A percentile compares a stretch with the other conserved stretches of the same genome.
These are phyloP conservation scores for Blastomussa wellsi DNA, from an alignment of 92 coral and sea anemone genomes.

Conservation along the genomic window DNA sequence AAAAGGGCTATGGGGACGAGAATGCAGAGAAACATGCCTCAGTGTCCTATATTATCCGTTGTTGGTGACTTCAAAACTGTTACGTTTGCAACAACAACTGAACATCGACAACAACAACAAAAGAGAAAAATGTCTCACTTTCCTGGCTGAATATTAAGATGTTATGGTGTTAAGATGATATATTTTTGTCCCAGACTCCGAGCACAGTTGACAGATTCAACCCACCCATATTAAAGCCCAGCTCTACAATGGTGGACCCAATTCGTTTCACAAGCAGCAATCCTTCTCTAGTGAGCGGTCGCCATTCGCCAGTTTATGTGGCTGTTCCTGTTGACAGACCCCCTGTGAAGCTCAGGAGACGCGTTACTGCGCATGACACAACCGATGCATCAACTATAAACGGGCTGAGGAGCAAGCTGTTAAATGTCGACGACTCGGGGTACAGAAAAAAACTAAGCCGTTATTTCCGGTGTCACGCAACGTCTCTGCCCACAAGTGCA, in stretches of 20 bases:
- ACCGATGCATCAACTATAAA: slow-evolving; percentile 51
- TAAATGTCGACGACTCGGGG: slow-evolving; percentile 55
- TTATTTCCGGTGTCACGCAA: not conserved
- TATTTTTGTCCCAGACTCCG: slow-evolving; percentile 8
- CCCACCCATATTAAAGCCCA: not conserved
- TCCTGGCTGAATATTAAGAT: too few species aligned
- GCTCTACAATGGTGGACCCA: slow-evolving; percentile 22
- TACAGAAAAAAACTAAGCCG: not conserved
- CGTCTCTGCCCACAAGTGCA: not conserved
- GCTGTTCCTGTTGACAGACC: slow-evolving; percentile 67
- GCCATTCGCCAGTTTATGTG: slow-evolving; percentile 70
- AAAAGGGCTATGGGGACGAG: too few species aligned
- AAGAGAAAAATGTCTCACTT: too few species aligned
- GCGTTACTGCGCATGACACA: slow-evolving; percentile 12
- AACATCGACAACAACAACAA: too few species aligned
- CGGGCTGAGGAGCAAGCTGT: slow-evolving; percentile 54
- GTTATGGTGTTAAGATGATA: too few species aligned
- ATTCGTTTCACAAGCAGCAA: slow-evolving; percentile 31
- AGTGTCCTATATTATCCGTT: too few species aligned
- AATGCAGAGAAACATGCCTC: too few species aligned
- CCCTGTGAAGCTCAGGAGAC: slow-evolving; percentile 42
- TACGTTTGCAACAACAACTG: too few species aligned
- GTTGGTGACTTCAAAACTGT: too few species aligned
- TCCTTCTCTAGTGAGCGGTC: slow-evolving; percentile 39
- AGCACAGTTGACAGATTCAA: slow-evolving; percentile 22